Evolutionary conservation across 2,113 vertebrate species (phyloP), one percentile per base, ranked within the genome.

Genomic region (Bostrychus sinensis): DNA sequence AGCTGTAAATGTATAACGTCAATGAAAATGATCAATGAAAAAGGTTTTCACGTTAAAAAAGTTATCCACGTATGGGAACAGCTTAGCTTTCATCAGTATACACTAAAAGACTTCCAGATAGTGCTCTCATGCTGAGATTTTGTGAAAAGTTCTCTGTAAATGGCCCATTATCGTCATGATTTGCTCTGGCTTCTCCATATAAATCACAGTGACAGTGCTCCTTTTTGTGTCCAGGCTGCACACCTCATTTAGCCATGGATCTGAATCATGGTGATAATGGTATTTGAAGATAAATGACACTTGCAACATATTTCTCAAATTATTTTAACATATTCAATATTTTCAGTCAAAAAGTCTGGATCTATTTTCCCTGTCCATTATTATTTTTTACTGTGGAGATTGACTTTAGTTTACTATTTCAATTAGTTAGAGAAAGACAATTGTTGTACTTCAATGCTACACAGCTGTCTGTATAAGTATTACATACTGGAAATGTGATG

Each of bases 241-340:
- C 46, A n/a, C 23, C 46, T 50, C 46, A 50, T 50, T 50, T 50
- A 28, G 7, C 46, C 22, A 50, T 28, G 14, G 46, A n/a, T 50
- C 22, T 14, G 12, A 26, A 26, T 26, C 5, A 50, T 50, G 46
- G 25, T 28, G 46, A 6, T 50, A 9, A 50, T 28, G 25, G 43
- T 46, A 1, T 20, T 23, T 46, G 20, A 46, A 25, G 22, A 46
- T 25, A 5, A 23, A 46, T 46, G 10, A 25, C 22, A 25, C 43
- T 25, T 26, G 16, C 14, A 17, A 50, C 23, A 2, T 6, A 26
- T 50, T 26, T 7, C 12, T 30, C 5, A 50, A 28, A 22, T 25
- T 26, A 28, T 28, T 50, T 26, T 8, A 28, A 23, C 26, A 12
- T 39, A 34, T 34, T 8, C 7, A 8, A 34, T 39, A 14, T 14